A percentile compares a stretch with the other conserved stretches of the same genome.
phyloP scores from a whole-genome alignment of 2,113 vertebrate genomes.

The Desmodus rotundus region DNA sequence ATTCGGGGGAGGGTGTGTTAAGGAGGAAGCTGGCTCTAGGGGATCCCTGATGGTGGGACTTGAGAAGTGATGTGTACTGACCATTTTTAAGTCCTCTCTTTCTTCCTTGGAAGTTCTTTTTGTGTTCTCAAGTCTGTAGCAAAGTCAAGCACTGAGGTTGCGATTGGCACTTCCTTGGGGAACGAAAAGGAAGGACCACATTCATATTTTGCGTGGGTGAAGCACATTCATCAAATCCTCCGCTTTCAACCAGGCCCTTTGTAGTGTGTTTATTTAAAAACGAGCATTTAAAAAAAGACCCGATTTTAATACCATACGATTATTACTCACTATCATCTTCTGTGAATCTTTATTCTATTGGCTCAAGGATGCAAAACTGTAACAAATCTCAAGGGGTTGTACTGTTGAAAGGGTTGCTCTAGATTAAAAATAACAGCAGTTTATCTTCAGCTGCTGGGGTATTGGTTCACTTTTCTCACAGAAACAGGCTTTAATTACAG shows the following conservation, averaged over 20 bases:
- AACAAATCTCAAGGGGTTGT: conserved; percentile 40
- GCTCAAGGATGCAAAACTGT: conserved; percentile 34
- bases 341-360: not conserved
- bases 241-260: not conserved
- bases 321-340: conserved; percentile 21
- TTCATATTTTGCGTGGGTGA: not conserved
- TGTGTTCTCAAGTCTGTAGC: not conserved
- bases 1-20: too few relatives aligned
- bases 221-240: not conserved
- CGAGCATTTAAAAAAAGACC: not conserved
- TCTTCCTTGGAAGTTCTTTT: not conserved
- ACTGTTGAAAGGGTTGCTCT: conserved; percentile 46
- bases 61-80: not conserved
- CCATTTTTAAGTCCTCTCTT: not conserved
- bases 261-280: conserved; percentile 11
- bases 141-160: not conserved
- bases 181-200: not conserved
- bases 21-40: not conserved
- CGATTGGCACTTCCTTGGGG: not conserved
- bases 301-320: conserved; percentile 31
- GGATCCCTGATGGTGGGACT: not conserved
- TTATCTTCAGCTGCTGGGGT: conserved; percentile 49
- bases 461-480: conserved; percentile 58
- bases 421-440: conserved; percentile 60
- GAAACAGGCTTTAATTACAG: conserved; percentile 72